Evolutionary conservation across 2,113 vertebrate species (phyloP), one percentile per base, ranked within the genome.

Genomic region (Hylia prasina): DNA sequence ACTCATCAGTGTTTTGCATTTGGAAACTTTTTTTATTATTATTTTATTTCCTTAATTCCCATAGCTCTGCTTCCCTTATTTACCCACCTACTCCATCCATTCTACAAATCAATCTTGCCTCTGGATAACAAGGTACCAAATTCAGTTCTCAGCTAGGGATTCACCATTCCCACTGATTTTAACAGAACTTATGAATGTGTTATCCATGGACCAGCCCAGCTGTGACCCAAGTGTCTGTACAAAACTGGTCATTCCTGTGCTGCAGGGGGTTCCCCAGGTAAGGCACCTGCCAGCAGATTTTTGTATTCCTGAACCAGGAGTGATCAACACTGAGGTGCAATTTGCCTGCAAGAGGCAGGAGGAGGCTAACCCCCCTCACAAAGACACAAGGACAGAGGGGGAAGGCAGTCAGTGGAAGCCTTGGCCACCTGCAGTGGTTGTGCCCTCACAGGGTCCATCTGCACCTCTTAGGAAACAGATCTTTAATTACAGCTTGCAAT

Each of bases 401-500:
- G 24, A 84, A 85, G 37, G 73, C 48, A 82, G 61, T 9, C 35
- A 48, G 78, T 1, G 17, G 48, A 30, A 82, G 28, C 60, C 18
- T 54, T 11, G 47, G 28, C 39, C n/a, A n/a, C 31, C 6, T 37
- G 48, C 47, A 80, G 53, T 21, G 10, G 25, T 58, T 63, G 12
- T 37, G n/a, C 13, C 35, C 45, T 77, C 0, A 0, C 3, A 1
- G n/a, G 11, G 31, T 87, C 53, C 2, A 1, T 57, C 50, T 45
- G 37, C 57, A 37, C 16, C 37, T 25, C 13, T 53, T 21, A 31
- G 20, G 86, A 84, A 64, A 10, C 47, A 84, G 31, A 60, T 40
- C 11, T 89, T 65, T 51, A 56, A 72, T 72, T 88, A 28, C 40
- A 60, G n/a, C 35, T 48, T 33, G 3, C 44, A 57, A 69, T 27